Base-by-base conservation (phyloP, 2,113 vertebrate genomes). In the Ceyx margarethae region DNA sequence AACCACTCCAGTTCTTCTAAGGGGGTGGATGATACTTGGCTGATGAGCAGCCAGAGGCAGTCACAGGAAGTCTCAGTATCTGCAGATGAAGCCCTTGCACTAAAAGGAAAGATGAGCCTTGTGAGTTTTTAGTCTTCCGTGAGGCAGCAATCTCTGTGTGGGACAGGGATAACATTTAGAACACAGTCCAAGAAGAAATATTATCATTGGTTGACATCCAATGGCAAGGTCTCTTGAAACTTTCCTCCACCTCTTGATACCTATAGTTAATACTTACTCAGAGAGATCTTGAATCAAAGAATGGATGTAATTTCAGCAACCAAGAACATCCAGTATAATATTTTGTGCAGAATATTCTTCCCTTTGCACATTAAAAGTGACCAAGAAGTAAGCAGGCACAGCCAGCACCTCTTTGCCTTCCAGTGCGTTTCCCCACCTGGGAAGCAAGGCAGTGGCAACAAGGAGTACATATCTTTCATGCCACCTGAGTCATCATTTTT, bases 171-270 rank as follows among this genome's bases (percentile, higher is more conserved):
- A 91, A 79, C 73, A 65, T 80, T 85, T 75, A 87, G 58, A 93
- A 92, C 22, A 75, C 48, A 40, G 56, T 31, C 48, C 57, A 88
- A 85, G 58, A 84, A 95, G 90, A 95, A 95, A 95, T 92, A 82
- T 58, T 71, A 83, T 31, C 14, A 26, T 84, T 76, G 20, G 29
- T 50, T 82, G 68, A 56, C n/a, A 73, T 74, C 37, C 4, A 1
- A 76, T 37, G 53, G 33, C 54, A 72, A 65, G 37, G 54, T 88
- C 76, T 89, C 51, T 60, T 46, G 86, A 89, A 95, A 92, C 22
- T 56, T 67, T 66, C 33, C 31, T 46, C 50, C 5, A 14, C 37
- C 54, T 86, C 69, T 82, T 85, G 61, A 90, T 91, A 87, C 81
- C 26, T 57, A 58, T 11, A 74, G 33, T 68, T 90, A 88, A 88